These are phyloP conservation scores for Paralichthys olivaceus DNA, from an alignment of 2,113 vertebrate species.

Conservation along the genomic window DNA sequence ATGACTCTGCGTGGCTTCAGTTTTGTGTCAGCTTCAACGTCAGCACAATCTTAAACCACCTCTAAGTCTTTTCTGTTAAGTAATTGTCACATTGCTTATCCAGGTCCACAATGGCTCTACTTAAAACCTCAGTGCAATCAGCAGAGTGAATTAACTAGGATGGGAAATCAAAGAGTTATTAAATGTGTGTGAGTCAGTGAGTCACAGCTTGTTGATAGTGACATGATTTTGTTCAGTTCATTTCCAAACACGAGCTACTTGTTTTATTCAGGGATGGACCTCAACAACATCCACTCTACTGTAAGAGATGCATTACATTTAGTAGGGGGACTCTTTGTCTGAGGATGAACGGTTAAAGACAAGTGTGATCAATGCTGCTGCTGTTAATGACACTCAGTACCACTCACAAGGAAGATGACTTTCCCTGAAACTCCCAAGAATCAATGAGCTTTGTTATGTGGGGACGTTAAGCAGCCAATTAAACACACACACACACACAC, in stretches of 20 bases:
- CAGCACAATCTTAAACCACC: slow-evolving; percentile 46
- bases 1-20: slow-evolving; percentile 25
- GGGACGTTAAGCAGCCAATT: slow-evolving; percentile 32
- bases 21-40: slow-evolving; percentile 45
- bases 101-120: slow-evolving; percentile 38
- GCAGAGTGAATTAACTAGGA: slow-evolving; percentile 53
- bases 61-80: slow-evolving; percentile 23
- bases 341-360: background rate
- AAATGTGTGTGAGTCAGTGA: slow-evolving; percentile 34
- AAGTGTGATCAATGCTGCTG: background rate
- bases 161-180: slow-evolving; percentile 38
- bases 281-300: no score
- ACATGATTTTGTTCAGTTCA: no score
- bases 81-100: slow-evolving; percentile 49
- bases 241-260: no score
- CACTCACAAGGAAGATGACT: background rate
- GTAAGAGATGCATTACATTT: no score
- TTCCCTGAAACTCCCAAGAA: slow-evolving; percentile 3
- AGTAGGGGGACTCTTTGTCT: background rate
- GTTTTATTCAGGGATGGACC: no score
- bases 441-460: slow-evolving; percentile 7
- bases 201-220: no score
- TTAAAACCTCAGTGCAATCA: slow-evolving; percentile 29
- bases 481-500: background rate
- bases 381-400: slow-evolving; percentile 7